Evolutionary conservation across 2,113 vertebrate species (phyloP).

Genomic region (Passer domesticus): DNA sequence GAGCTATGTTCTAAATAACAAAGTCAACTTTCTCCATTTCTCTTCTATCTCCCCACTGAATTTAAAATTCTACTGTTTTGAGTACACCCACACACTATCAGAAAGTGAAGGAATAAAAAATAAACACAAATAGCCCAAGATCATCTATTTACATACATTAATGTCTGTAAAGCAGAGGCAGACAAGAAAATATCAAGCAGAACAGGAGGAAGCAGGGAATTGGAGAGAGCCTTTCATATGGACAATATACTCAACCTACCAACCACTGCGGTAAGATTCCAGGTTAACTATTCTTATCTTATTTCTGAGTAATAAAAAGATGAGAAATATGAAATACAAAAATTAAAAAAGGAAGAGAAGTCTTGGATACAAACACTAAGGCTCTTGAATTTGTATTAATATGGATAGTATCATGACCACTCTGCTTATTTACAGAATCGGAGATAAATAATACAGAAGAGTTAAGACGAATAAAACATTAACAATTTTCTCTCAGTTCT

Average conservation of each 20-base stretch:
- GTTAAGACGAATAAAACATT: neutral
- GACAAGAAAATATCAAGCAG: neutral
- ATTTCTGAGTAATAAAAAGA: neutral
- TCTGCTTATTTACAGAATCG: neutral
- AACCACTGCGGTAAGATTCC: neutral
- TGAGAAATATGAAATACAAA: neutral
- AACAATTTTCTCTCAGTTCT: neutral
- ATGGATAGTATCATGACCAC: neutral
- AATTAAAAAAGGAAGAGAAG: neutral
- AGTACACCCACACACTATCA: neutral
- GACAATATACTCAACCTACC: neutral
- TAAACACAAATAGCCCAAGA: neutral
- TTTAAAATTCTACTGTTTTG: neutral
- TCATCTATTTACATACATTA: neutral
- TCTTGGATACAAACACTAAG: neutral
- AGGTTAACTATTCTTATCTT: neutral
- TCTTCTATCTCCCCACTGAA: neutral
- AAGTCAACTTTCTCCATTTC: neutral
- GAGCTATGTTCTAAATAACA: neutral
- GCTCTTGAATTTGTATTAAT: neutral
- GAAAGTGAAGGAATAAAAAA: neutral
- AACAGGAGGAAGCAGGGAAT: neutral
- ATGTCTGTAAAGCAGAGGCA: neutral
- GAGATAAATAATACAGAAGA: neutral
- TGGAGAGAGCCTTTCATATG: accelerated